phyloP scores from a whole-genome alignment of 2,888 invertebrate species.

The Ophion obscuratus region DNA sequence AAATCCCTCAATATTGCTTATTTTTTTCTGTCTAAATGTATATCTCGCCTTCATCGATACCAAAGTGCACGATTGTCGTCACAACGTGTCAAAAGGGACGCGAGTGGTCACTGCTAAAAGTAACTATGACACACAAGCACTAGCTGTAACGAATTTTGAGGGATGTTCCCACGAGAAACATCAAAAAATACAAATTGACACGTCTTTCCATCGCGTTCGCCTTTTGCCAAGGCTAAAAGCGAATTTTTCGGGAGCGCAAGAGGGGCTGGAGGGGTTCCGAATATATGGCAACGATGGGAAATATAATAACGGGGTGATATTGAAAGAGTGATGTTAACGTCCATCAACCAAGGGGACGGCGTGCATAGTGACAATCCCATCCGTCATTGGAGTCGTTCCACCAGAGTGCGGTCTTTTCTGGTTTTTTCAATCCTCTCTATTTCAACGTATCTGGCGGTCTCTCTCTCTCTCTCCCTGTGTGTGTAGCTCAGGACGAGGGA shows the following conservation, averaged over 20 bases:
- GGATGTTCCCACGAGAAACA: conserved; percentile 17
- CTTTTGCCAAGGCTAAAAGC: conserved; percentile 4
- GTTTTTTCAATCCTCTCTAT: conserved; percentile 45
- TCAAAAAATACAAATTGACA: conserved; percentile 26
- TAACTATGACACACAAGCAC: background rate
- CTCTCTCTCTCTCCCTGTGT: background rate
- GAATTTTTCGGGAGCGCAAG: background rate
- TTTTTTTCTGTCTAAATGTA: too few species aligned
- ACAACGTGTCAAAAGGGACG: background rate
- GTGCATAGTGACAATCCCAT: conserved; percentile 69
- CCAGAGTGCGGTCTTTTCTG: conserved; percentile 65
- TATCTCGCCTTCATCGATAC: background rate
- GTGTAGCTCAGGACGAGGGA: conserved; percentile 5
- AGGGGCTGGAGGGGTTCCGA: background rate
- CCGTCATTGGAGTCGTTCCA: conserved; percentile 77
- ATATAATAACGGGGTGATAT: conserved; percentile 48
- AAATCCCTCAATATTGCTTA: too few species aligned
- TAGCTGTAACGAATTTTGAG: conserved; percentile 3
- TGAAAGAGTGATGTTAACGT: conserved; percentile 46
- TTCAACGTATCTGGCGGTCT: background rate
- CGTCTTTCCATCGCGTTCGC: background rate
- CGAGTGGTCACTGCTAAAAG: background rate
- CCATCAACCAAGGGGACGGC: conserved; percentile 18
- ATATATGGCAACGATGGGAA: conserved; percentile 8
- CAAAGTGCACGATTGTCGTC: background rate